Base-by-base conservation (phyloP, 2,888 invertebrate genomes). In the Amiota communis region DNA sequence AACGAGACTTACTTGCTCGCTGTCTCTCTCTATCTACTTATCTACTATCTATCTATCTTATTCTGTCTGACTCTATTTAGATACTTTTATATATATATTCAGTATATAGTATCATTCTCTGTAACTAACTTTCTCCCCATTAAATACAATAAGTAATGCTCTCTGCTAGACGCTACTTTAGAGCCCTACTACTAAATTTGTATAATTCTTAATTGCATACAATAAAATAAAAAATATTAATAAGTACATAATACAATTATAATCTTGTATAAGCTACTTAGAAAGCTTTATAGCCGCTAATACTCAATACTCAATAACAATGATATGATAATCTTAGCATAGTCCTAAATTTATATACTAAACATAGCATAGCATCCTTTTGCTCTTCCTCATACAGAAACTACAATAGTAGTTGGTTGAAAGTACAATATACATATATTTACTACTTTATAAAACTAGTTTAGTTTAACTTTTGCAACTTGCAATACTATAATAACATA, bases 401-500 rank as follows among this genome's bases (percentile, higher is more conserved):
- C 36, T 36, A 23, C 1, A 23, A 2, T 23, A 2, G 3, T 23
- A 59, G 59, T 59, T 36, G 36, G 59, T 59, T 36, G 36, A 36
- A 36, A 36, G 36, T 36, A 36, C 23, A 23, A 23, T 36, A 23
- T 23, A 23, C 4, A 36, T 23, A 36, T 36, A 36, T 36, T 36
- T 36, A 36, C 36, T 36, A 36, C 6, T 36, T 2, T 23, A 3
- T 23, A 23, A 23, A 23, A 2, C 36, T 63, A 63, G 63, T 15
- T 20, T 59, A 59, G 59, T 59, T 59, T 15, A 59, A 20, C 9
- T 59, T 59, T 59, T 59, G 59, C 59, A 20, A 59, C 15, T 59
- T 59, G 9, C 12, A 63, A 63, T n/a, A n/a, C 49, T 36, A 20
- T 15, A 15, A 67, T 1, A 10, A 67, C 47, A 49, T 13, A 20